Percentiles rank a stretch among this genome's conserved stretches.
Conservation (phyloP, 2,797 vertebrate species). For the Muscicapa striata region DNA sequence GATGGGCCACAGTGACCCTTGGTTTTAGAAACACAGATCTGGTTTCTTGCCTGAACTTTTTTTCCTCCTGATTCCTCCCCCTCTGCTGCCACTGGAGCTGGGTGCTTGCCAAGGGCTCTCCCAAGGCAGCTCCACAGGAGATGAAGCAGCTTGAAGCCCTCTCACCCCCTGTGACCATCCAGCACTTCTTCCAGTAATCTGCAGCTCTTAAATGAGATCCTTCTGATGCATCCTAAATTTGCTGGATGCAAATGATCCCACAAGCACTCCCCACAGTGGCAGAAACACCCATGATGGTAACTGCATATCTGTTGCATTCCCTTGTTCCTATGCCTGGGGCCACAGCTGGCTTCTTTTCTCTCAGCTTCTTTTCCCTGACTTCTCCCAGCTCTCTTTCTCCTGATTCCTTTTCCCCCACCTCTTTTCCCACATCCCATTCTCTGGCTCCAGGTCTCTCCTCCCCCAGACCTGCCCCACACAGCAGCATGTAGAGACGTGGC, state of each 20-base stretch:
- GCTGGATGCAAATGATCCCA: background rate
- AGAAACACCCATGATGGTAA: rapidly evolving
- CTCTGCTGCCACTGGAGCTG: background rate
- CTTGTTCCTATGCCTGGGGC: background rate
- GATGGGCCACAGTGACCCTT: background rate
- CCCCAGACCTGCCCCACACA: background rate
- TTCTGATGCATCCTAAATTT: background rate
- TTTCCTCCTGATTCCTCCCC: background rate
- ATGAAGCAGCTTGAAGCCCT: background rate
- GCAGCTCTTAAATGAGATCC: background rate
- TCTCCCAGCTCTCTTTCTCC: background rate
- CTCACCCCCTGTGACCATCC: background rate
- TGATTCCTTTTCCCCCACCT: background rate
- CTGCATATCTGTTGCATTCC: background rate
- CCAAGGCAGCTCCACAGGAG: background rate
- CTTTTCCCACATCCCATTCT: background rate
- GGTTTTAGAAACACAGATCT: background rate
- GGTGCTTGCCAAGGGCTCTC: background rate
- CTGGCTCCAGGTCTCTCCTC: background rate
- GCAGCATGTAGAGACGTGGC: rapidly evolving
- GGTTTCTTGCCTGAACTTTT: background rate
- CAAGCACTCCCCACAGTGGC: rapidly evolving
- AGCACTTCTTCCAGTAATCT: background rate
- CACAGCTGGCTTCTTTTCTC: background rate
- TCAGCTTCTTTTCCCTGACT: background rate